These are phyloP conservation scores for Asarcornis scutulata DNA, from an alignment of 2,113 vertebrate genomes.

Conservation along the genomic window DNA sequence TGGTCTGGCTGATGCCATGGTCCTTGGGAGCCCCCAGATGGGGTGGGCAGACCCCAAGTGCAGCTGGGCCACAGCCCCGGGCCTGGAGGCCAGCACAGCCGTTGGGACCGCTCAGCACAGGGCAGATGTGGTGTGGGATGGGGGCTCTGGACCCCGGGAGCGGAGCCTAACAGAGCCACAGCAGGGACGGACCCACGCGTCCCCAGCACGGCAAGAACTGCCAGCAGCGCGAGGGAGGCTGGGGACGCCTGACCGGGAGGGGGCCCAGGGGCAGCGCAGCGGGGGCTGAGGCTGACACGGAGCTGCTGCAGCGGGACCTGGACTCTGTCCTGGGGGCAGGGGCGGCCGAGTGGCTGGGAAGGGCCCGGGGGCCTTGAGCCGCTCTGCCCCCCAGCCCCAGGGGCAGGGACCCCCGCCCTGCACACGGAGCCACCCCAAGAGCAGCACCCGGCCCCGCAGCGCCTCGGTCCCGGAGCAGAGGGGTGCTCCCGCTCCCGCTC, in stretches of 20 bases:
- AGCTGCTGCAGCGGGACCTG: rapidly evolving
- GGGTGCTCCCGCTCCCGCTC: too few species aligned
- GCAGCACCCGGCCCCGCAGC: too few species aligned
- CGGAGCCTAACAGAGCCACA: neutral
- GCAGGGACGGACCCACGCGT: rapidly evolving
- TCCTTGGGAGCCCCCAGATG: neutral
- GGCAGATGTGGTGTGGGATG: neutral
- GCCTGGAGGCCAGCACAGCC: rapidly evolving
- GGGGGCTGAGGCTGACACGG: neutral
- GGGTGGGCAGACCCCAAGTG: neutral
- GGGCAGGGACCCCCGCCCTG: neutral
- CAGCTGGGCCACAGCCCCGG: neutral
- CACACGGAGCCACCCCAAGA: too few species aligned
- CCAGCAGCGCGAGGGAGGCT: rapidly evolving
- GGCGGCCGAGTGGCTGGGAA: neutral
- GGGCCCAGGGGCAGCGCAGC: rapidly evolving
- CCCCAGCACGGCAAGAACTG: neutral
- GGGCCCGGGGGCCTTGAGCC: neutral
- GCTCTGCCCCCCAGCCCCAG: neutral
- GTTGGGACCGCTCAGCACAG: neutral
- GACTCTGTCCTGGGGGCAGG: neutral
- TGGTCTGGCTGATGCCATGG: neutral
- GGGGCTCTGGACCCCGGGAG: rapidly evolving
- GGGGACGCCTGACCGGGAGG: rapidly evolving
- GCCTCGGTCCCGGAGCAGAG: too few species aligned